Base-by-base conservation (phyloP, 2,797 vertebrate genomes). In the Pangasius sanitwongsei region DNA sequence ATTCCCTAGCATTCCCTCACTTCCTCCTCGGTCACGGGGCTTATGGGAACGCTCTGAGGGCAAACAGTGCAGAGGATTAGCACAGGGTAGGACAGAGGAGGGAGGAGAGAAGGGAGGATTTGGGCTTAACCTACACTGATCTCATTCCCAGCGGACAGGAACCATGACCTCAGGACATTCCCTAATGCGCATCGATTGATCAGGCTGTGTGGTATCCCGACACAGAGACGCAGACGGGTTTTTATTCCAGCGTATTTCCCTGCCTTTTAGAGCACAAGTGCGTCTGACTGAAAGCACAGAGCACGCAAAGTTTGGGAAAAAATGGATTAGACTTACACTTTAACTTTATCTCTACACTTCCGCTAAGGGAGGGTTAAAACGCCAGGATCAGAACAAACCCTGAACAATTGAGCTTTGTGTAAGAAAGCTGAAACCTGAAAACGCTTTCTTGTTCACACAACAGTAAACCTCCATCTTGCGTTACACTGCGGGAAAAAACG, bases 51-150 rank as follows among this genome's bases (percentile, higher is more conserved):
- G 92, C 91, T 72, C 82, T 91, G 86, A 93, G 89, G 90, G 87
- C 91, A 90, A 94, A 93, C 91, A 85, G 91, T 83, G 86, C 48
- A 67, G 57, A 15, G 90, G 90, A 92, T 91, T 90, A 89, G 34
- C 16, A 13, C 6, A 28, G 65, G 44, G 50, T 34, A 59, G 59
- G 65, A 69, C 18, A 15, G 44, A 20, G 74, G 48, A 83, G 8
- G 92, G 91, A 91, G 93, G 93, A 92, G 91, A 74, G 91, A 74
- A 15, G 77, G 78, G 37, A 67, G 94, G 95, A 95, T 95, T 95
- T 77, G 82, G 89, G 92, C 63, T 94, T 93, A 93, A 89, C 90
- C 83, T 93, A 86, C 84, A 93, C 53, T 41, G 90, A 95, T 95
- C 94, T 94, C 91, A 94, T 91, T 94, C 92, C 88, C 87, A 72